A percentile compares a stretch with the other conserved stretches of the same genome.
phyloP scores from a whole-genome alignment of 2,113 vertebrate genomes.

The Microtus ochrogaster region DNA sequence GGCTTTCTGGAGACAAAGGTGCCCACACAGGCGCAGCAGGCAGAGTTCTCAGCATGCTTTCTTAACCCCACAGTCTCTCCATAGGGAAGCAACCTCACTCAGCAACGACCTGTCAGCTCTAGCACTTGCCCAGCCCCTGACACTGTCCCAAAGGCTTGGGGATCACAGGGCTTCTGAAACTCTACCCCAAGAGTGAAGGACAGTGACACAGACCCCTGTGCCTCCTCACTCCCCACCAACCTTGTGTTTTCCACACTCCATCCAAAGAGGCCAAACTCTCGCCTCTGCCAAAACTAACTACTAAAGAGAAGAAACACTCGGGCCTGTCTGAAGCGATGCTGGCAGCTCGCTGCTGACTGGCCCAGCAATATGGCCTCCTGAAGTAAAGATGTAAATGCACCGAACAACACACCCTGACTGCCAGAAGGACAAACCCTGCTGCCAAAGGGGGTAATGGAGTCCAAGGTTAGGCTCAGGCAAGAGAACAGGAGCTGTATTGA shows the following conservation, averaged over 20 bases:
- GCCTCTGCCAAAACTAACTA: not conserved
- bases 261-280: not conserved
- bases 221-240: not conserved
- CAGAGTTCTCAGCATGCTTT: not conserved
- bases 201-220: not conserved
- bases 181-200: too few relatives aligned
- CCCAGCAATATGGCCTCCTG: not conserved
- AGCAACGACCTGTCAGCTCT: not conserved
- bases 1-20: not conserved
- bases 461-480: not conserved
- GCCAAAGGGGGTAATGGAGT: too few relatives aligned
- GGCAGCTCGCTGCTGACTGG: not conserved
- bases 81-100: not conserved
- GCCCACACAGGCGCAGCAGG: not conserved
- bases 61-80: not conserved
- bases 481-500: not conserved
- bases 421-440: not conserved
- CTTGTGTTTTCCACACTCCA: not conserved
- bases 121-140: not conserved
- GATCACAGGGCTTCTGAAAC: not conserved
- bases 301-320: not conserved
- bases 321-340: not conserved
- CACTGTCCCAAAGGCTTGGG: not conserved
- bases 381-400: not conserved
- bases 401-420: not conserved